Conservation (phyloP, 2,888 invertebrate genomes). For the Heteromurus nitidus region DNA sequence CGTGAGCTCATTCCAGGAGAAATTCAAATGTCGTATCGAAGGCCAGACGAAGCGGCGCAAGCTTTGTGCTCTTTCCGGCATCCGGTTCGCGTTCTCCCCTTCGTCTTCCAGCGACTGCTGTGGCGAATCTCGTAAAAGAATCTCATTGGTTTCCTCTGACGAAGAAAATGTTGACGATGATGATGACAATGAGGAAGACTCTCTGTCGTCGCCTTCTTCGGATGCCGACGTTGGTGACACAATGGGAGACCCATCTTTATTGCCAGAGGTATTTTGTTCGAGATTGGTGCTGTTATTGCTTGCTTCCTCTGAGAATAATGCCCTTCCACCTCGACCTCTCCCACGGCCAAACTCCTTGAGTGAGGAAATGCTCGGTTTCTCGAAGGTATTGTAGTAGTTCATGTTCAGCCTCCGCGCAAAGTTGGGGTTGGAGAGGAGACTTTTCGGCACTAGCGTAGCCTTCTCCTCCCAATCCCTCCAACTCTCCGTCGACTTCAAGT, state of each 20-base stretch:
- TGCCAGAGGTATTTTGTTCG: too few relatives aligned
- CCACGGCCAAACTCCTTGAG: not conserved
- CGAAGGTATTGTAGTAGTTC: not conserved
- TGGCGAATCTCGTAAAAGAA: constrained; percentile 7
- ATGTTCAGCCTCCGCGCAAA: constrained; percentile 38
- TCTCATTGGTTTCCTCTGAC: constrained; percentile 44
- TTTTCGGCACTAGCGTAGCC: constrained; percentile 11
- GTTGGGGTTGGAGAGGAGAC: constrained; percentile 33
- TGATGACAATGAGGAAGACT: not conserved
- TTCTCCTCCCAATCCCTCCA: constrained; percentile 8
- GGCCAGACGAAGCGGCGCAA: constrained; percentile 47
- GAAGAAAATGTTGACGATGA: not conserved
- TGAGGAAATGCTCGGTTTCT: not conserved
- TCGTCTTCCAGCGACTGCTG: constrained; percentile 6
- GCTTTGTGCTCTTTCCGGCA: constrained; percentile 21
- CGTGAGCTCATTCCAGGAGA: constrained; percentile 53
- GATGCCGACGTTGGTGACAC: not conserved
- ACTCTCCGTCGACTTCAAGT: constrained; percentile 9
- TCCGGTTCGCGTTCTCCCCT: not conserved
- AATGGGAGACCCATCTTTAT: too few relatives aligned
- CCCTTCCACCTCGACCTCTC: constrained; percentile 17
- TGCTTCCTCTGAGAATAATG: constrained; percentile 1
- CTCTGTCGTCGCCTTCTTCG: not conserved
- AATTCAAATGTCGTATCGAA: constrained; percentile 52
- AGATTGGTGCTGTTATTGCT: not conserved